Base-by-base conservation (phyloP, 2,888 invertebrate genomes). In the Trachelus tabidus region DNA sequence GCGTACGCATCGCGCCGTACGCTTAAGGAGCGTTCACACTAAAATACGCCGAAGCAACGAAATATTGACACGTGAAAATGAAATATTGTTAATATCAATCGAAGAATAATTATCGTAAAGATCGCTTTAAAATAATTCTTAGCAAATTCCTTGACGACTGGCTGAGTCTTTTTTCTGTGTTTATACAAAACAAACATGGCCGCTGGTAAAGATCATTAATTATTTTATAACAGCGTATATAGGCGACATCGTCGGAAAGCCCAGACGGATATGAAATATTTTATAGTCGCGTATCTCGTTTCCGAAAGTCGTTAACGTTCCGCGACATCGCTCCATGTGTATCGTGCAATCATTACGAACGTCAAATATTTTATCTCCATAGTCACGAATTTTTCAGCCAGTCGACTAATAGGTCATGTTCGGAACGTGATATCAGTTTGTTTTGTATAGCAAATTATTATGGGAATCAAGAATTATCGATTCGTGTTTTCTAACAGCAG, bases 1-100 rank as follows among this genome's bases (percentile, higher is more conserved):
- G 82, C 78, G 80, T 80, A 82, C 79, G 81, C 81, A 80, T 79
- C 80, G 34, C 75, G 78, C 56, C 73, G 73, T 34, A 34, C 71
- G 71, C 71, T 71, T 31, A 34, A 71, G 71, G 71, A 71, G 34
- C 71, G 71, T 71, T 34, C 71, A 56, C 56, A 56, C 56, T 56
- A 56, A 56, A 56, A 23, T 56, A 9, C 56, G 9, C 15, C 56
- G 56, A 23, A 56, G 56, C 56, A 23, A 23, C 23, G 56, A 23
- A 23, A 56, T 23, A 23, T 23, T 2, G 4, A 1, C 23, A 56
- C 2, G 9, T 2, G 56, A 23, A 56, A 23, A 23, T 23, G 56
- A 9, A 23, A 56, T 23, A 56, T 56, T 23, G 15, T 15, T 56
- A 23, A 56, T 23, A 56, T 56, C 2, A 6, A 9, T 56, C 23